Evolutionary conservation across 2,113 vertebrate genomes (phyloP).

Genomic region (Haplochromis vanheusdeni): DNA sequence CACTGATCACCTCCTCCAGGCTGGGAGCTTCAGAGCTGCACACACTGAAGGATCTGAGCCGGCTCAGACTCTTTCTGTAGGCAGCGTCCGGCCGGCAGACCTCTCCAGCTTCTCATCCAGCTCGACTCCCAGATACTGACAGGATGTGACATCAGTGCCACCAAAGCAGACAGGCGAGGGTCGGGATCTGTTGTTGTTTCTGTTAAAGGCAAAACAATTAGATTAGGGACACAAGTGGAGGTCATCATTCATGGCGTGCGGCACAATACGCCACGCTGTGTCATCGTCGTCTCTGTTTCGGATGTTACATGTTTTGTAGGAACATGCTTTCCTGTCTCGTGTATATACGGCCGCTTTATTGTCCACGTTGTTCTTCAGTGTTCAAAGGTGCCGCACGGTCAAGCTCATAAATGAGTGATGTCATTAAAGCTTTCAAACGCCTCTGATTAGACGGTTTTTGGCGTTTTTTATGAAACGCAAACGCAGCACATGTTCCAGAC

Average conservation of each 20-base stretch:
- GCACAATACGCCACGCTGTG: neutral
- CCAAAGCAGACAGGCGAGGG: neutral
- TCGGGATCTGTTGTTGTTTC: neutral
- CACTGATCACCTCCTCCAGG: neutral
- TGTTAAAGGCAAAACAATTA: neutral
- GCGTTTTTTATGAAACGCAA: neutral
- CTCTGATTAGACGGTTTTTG: neutral
- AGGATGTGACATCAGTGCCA: neutral
- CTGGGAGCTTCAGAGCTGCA: neutral
- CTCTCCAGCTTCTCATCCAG: neutral
- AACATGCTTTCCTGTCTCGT: neutral
- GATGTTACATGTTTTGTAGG: neutral
- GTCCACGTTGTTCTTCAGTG: neutral
- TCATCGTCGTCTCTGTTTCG: neutral
- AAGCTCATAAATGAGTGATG: neutral
- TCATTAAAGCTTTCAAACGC: neutral
- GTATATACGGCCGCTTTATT: neutral
- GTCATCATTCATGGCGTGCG: accelerated
- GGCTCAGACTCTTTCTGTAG: neutral
- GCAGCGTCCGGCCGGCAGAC: neutral
- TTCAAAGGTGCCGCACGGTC: neutral
- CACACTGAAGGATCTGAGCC: neutral
- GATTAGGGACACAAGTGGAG: neutral
- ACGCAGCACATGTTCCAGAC: neutral
- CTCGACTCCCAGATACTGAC: neutral